Conservation (phyloP, 2,888 invertebrate genomes). For the Plebejus anna region DNA sequence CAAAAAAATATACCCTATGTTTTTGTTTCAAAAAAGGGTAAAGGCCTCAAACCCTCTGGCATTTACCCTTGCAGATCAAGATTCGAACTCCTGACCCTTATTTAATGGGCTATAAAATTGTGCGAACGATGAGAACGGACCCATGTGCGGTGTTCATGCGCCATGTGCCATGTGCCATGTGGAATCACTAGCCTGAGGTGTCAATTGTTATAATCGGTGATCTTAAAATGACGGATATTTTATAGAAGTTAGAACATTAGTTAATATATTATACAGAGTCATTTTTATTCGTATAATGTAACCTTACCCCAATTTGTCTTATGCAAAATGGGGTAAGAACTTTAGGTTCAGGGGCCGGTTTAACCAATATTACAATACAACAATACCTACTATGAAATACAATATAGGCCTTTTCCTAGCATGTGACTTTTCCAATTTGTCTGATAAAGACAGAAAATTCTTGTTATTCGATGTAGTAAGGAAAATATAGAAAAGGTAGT, state of each 20-base stretch:
- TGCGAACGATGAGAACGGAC: slow-evolving; percentile 1
- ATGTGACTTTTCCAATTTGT: too few species aligned
- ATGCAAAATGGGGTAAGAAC: too few species aligned
- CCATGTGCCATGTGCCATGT: neutral
- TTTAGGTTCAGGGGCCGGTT: too few species aligned
- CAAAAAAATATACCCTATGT: neutral
- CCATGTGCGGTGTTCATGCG: neutral
- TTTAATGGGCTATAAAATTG: slow-evolving; percentile 12
- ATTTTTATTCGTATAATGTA: too few species aligned
- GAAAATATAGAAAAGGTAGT: too few species aligned
- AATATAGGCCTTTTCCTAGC: too few species aligned
- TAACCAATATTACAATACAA: too few species aligned
- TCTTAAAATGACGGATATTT: neutral
- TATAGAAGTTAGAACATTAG: neutral
- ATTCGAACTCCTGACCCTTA: neutral
- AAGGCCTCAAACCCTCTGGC: neutral
- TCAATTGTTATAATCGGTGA: neutral
- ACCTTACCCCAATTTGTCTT: too few species aligned
- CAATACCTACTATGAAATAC: too few species aligned
- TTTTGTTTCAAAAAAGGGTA: neutral
- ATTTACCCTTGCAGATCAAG: neutral
- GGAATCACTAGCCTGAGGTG: neutral
- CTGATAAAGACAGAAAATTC: too few species aligned
- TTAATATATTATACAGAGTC: neutral
- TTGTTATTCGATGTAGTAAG: too few species aligned